A percentile compares a stretch with the other conserved stretches of the same genome.
These are phyloP conservation scores for Apodemus agrarius DNA, from an alignment of 2,797 vertebrate genomes.

Conservation along the genomic window DNA sequence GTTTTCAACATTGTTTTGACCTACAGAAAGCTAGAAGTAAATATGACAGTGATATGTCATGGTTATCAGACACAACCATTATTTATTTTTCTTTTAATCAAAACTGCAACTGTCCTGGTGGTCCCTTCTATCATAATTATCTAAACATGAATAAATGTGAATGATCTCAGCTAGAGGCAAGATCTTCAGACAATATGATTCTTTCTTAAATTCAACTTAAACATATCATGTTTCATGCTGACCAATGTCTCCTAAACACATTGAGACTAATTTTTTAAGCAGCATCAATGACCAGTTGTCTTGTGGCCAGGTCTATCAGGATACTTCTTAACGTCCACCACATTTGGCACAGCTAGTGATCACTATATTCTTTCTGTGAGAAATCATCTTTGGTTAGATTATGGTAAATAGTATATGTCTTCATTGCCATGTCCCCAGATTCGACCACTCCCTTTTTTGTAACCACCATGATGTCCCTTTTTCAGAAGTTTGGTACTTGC, in stretches of 20 bases:
- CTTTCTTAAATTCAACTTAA: slow-evolving; percentile 35
- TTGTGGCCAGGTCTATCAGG: not conserved
- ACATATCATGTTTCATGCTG: not conserved
- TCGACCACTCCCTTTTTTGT: slow-evolving; percentile 1
- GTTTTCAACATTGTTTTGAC: slow-evolving; percentile 58
- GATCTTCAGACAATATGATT: not conserved
- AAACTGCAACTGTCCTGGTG: not conserved
- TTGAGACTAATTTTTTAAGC: not conserved
- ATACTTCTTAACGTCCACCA: not conserved
- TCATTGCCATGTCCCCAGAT: not conserved
- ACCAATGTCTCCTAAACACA: not conserved
- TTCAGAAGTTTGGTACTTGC: not conserved
- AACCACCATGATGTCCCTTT: not conserved
- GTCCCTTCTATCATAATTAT: slow-evolving; percentile 2
- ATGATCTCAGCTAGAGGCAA: not conserved
- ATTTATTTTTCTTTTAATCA: slow-evolving; percentile 42
- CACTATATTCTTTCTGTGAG: not conserved
- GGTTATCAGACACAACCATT: slow-evolving; percentile 11
- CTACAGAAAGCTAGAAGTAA: slow-evolving; percentile 40
- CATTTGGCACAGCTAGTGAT: not conserved
- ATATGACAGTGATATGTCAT: not conserved
- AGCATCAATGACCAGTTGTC: not conserved
- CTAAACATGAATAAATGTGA: slow-evolving; percentile 32
- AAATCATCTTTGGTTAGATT: not conserved
- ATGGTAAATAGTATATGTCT: not conserved